Evolutionary conservation across 2,888 invertebrate genomes (phyloP), one percentile per base, ranked within the genome.

Genomic region (Drosophila acutilabella): DNA sequence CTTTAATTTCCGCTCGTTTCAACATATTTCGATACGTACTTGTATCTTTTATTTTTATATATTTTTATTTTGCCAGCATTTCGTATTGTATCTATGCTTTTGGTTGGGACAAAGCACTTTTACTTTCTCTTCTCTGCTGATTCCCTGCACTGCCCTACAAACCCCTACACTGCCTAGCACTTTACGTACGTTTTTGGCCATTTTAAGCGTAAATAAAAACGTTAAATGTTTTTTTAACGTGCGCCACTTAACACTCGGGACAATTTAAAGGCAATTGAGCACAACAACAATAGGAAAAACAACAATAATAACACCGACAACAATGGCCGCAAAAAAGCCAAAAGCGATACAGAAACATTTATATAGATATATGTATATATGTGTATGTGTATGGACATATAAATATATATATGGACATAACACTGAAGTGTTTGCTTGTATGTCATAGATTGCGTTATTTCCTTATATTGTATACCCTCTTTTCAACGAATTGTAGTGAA

Each of bases 181-280:
- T 33, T 5, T 50, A 61, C 54, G 47, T 71, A 45, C 26, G 38
- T 53, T 68, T 77, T 62, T 57, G 51, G 62, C 79, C 84, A 71
- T 74, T 74, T 80, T 67, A 58, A 74, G 74, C 84, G 81, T 81
- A 87, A 87, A 85, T 87, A 89, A 85, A 85, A 89, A 87, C 89
- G 87, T 84, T 89, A 84, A 85, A 85, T 85, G 87, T 80, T 81
- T 89, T 83, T 85, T 89, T 85, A 85, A 85, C 89, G 85, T 87
- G 74, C 73, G 84, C 72, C 85, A 85, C 89, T 85, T 89, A 85
- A 89, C 85, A 85, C 89, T 87, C 78, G 78, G 74, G 62, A 81
- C 87, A 85, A 85, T 85, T 85, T 85, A 80, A 85, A 89, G 85
- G 89, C 85, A 85, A 85, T 85, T 85, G 89, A 78, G 87, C 72